Evolutionary conservation across 1,140 invertebrate genomes (phyloP).

Genomic region (Pissodes strobi): DNA sequence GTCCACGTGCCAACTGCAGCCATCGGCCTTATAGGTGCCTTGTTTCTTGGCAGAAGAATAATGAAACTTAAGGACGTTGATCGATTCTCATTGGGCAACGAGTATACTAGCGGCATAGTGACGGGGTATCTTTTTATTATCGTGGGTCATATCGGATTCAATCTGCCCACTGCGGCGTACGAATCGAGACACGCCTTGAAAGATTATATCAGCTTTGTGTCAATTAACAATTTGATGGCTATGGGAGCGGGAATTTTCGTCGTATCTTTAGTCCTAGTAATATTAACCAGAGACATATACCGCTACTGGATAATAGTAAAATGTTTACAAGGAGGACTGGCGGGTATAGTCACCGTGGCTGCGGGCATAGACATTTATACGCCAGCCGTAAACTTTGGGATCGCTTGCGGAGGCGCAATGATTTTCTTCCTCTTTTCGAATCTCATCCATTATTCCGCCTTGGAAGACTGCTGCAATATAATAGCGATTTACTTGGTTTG

Average conservation of each 20-base stretch:
- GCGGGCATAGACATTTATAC: slow-evolving; percentile 38
- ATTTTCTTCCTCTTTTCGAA: slow-evolving; percentile 32
- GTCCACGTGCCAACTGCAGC: slow-evolving; percentile 30
- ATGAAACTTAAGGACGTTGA: slow-evolving; percentile 40
- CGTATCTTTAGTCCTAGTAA: slow-evolving; percentile 31
- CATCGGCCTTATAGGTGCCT: slow-evolving; percentile 34
- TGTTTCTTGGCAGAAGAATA: slow-evolving; percentile 41
- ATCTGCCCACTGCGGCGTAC: slow-evolving; percentile 20
- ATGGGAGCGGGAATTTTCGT: slow-evolving; percentile 35
- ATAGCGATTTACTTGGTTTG: slow-evolving; percentile 40
- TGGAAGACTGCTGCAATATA: slow-evolving; percentile 46
- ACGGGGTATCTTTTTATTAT: slow-evolving; percentile 43
- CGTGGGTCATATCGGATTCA: slow-evolving; percentile 39
- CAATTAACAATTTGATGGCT: slow-evolving; percentile 42
- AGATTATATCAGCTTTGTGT: slow-evolving; percentile 29
- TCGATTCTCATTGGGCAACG: slow-evolving; percentile 35
- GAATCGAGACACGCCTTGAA: slow-evolving; percentile 15
- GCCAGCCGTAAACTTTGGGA: slow-evolving; percentile 26
- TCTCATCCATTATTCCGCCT: slow-evolving; percentile 35
- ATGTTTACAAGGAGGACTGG: slow-evolving; percentile 41
- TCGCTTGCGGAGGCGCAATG: slow-evolving; percentile 30
- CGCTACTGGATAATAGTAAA: slow-evolving; percentile 43
- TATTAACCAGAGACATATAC: slow-evolving; percentile 36
- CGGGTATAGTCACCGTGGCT: slow-evolving; percentile 37
- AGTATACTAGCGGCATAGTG: slow-evolving; percentile 34